These are phyloP conservation scores for Catostylus mosaicus DNA, from an alignment of 30 jellyfish, hydroid and myxozoan species.

Conservation along the genomic window DNA sequence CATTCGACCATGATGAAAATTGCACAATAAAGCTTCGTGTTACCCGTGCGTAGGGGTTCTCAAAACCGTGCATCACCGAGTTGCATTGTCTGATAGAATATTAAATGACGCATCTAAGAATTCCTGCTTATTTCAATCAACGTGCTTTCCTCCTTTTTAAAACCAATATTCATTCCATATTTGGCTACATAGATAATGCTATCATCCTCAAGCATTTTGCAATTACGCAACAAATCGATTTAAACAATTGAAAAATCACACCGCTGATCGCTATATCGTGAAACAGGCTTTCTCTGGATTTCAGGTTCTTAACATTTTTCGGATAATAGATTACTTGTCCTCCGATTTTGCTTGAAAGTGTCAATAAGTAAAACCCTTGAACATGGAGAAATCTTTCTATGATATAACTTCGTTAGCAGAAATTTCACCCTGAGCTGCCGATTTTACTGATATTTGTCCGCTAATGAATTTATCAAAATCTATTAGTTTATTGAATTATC, in stretches of 20 bases:
- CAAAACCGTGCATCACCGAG: too few relatives aligned
- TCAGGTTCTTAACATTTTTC: not conserved
- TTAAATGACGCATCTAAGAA: too few relatives aligned
- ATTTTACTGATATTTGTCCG: not conserved
- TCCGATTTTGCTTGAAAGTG: not conserved
- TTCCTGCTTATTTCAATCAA: too few relatives aligned
- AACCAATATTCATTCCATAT: too few relatives aligned
- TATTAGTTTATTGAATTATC: not conserved
- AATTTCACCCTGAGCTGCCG: slow-evolving; percentile 13
- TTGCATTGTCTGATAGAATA: too few relatives aligned
- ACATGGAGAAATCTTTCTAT: not conserved
- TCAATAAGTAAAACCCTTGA: not conserved
- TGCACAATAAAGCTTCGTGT: too few relatives aligned
- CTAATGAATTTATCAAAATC: not conserved
- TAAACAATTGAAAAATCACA: not conserved
- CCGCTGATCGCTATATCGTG: not conserved
- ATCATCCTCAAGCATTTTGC: too few relatives aligned
- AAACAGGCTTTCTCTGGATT: slow-evolving; percentile 6
- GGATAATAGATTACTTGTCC: not conserved
- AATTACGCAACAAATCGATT: too few relatives aligned
- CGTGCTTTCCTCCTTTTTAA: too few relatives aligned
- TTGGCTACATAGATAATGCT: too few relatives aligned
- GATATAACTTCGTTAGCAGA: slow-evolving; percentile 15
- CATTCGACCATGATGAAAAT: too few relatives aligned
- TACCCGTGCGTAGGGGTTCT: too few relatives aligned